Evolutionary conservation across 2,113 vertebrate species (phyloP), one percentile per base, ranked within the genome.

Genomic region (Thamnaconus septentrionalis): DNA sequence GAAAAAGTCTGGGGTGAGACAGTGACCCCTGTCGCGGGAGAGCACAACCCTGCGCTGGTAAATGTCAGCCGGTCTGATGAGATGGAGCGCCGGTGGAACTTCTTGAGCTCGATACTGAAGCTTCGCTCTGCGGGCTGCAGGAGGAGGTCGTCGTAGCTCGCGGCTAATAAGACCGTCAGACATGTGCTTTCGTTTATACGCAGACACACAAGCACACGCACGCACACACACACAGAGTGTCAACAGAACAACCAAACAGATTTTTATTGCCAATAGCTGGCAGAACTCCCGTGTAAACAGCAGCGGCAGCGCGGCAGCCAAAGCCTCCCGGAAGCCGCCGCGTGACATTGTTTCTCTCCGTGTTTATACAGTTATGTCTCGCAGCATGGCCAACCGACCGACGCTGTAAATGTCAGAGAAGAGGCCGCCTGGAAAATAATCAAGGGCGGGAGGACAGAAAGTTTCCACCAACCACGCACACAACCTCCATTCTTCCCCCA

Each of bases 181-280:
- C 18, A 31, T 31, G 18, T 31, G 18, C 18, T 31, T 31, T 31
- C 2, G 18, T 31, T 31, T 31, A 31, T 42, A 46, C 18, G 18
- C 18, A 31, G 18, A 31, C 18, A 31, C 18, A 31, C 18, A 1
- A 31, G 18, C 18, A 31, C 18, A 31, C 1, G 18, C 18, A 31
- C 18, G 2, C 18, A 31, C 18, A 31, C 18, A 59, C 42, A 62
- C 65, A 48, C 52, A 48, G 3, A 64, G 67, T 6, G 64, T 61
- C 56, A 9, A 47, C 5, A 48, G n/a, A 71, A 68, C 75, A 71
- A 58, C 52, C 4, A 64, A 44, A 56, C 45, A 10, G 4, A 55
- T 39, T 51, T 49, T 44, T 50, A 57, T 47, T 55, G 43, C 11
- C 11, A 41, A 54, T n/a, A 61, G 42, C 54, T 57, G 50, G 45